These are phyloP conservation scores for Daboia siamensis DNA, from an alignment of 2,113 vertebrate species.

Conservation along the genomic window DNA sequence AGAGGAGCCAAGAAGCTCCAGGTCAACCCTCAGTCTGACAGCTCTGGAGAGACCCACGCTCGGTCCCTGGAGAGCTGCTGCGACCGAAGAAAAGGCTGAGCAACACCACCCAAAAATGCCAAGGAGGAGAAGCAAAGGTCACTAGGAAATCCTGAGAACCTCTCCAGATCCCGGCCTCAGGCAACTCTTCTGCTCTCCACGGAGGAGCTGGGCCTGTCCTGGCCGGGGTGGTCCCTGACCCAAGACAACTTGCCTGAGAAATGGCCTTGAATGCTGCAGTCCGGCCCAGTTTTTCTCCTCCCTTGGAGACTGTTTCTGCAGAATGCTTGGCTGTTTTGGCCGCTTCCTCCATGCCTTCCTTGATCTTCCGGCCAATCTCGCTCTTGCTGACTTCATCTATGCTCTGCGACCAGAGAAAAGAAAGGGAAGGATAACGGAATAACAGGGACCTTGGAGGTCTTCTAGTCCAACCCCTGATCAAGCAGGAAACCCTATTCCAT, in stretches of 20 bases:
- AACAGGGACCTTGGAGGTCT: neutral
- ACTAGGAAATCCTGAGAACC: neutral
- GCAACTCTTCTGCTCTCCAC: neutral
- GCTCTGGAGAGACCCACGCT: neutral
- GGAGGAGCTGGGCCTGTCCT: neutral
- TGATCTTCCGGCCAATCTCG: conserved; percentile 89
- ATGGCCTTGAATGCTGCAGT: conserved; percentile 87
- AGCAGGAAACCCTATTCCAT: neutral
- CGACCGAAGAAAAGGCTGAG: no score
- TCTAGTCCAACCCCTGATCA: neutral
- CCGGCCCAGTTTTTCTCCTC: conserved; percentile 87
- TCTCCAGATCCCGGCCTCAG: no score
- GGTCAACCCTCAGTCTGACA: neutral
- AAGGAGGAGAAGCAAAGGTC: neutral
- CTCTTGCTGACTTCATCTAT: conserved; percentile 87
- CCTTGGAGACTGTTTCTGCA: conserved; percentile 82
- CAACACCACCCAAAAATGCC: no score
- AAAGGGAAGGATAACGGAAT: neutral
- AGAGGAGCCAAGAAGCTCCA: neutral
- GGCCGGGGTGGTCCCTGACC: neutral
- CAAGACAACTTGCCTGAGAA: conserved; percentile 78
- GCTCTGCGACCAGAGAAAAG: conserved; percentile 67
- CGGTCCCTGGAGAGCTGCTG: no score
- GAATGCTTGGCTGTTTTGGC: conserved; percentile 90
- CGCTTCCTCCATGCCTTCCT: conserved; percentile 89